Conservation (phyloP, 2,797 vertebrate genomes). For the Cynopterus sphinx region DNA sequence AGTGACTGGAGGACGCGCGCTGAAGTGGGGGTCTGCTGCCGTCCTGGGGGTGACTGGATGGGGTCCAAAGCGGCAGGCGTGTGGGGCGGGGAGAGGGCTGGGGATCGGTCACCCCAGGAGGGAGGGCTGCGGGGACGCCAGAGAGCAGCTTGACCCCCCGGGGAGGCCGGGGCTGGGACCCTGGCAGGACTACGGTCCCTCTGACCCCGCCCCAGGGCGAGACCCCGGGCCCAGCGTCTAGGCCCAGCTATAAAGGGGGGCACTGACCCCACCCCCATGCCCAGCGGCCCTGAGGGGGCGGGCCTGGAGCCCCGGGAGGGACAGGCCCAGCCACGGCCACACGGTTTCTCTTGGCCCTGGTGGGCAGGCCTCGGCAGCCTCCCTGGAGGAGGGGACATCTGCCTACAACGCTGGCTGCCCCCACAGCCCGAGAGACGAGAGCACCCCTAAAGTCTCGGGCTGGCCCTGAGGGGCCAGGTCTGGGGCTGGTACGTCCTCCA, state of each 20-base stretch:
- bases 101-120: background rate
- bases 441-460: background rate
- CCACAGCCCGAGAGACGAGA: background rate
- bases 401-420: background rate
- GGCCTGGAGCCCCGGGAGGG: no score
- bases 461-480: accelerated
- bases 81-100: background rate
- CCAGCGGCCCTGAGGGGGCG: no score
- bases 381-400: background rate
- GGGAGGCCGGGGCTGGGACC: no score
- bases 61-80: background rate
- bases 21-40: background rate
- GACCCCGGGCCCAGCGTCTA: background rate
- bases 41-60: background rate
- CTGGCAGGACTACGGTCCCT: accelerated
- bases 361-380: background rate
- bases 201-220: background rate
- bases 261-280: background rate
- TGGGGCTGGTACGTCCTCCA: background rate
- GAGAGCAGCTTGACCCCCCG: background rate
- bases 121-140: no score
- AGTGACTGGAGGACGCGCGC: background rate
- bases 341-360: background rate
- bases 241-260: background rate
- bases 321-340: background rate